Base-by-base conservation (phyloP, 1,140 invertebrate genomes). In the Drosophila ercepeae region DNA sequence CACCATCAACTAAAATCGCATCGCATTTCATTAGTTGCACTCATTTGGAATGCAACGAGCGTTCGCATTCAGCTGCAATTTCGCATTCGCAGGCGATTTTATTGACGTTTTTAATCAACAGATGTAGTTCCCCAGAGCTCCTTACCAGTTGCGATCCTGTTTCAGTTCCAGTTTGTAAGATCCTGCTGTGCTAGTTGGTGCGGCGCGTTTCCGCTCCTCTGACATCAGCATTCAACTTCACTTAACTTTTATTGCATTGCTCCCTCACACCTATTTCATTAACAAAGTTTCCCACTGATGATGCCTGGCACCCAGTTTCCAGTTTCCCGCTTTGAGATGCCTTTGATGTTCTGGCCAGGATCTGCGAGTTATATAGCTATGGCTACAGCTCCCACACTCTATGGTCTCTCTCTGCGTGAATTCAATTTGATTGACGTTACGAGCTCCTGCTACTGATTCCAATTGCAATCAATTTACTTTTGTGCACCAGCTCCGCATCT, bases 391-490 rank as follows among this genome's bases (percentile, higher is more conserved):
- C 27, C 29, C 29, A 32, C 29, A 32, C 29, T 9, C 29, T 16
- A 39, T 39, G 18, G 44, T 16, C 57, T 58, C 48, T 16, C 57
- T 58, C 65, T 88, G 82, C 78, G 82, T 88, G 82, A 88, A 88
- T 88, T 82, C 82, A 88, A 88, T 88, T 88, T 88, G 82, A 88
- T 88, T 88, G 82, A 88, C 82, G 82, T 88, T 88, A 82, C 82
- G 83, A 88, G 82, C 69, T 88, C 71, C 83, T 88, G 82, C 83
- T 88, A 88, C 82, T 88, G 82, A 88, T 88, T 88, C 82, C 82
- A 88, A 88, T 88, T 88, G 82, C 82, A 88, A 88, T 88, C 82
- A 88, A 88, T 88, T 88, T 88, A 88, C 82, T 88, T 88, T 88
- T 88, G 82, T 88, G 83, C 29, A 63, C 48, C 48, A 61, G 69